Conservation (phyloP, 1,140 invertebrate genomes). For the Eueides isabella region DNA sequence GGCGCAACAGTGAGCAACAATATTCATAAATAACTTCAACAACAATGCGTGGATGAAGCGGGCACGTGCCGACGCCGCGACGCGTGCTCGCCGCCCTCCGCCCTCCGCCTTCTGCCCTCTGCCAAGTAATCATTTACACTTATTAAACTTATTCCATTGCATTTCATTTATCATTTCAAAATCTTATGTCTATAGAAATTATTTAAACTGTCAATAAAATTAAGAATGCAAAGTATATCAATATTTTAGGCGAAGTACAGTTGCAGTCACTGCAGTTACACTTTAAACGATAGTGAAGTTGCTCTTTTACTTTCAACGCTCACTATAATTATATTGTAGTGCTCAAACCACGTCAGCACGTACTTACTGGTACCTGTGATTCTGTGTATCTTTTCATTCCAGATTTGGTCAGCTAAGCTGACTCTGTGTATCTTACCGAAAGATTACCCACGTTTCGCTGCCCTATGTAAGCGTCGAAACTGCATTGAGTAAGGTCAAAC, state of each 20-base stretch:
- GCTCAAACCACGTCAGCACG: too few relatives aligned
- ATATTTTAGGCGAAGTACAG: neutral
- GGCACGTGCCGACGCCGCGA: constrained; percentile 55
- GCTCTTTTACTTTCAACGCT: too few relatives aligned
- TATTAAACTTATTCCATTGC: constrained; percentile 49
- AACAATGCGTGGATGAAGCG: constrained; percentile 53
- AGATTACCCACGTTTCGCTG: too few relatives aligned
- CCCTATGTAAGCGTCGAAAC: too few relatives aligned
- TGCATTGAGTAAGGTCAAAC: too few relatives aligned
- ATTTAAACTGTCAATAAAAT: neutral
- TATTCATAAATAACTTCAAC: constrained; percentile 74
- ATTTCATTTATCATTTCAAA: neutral
- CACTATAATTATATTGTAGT: too few relatives aligned
- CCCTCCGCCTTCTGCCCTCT: constrained; percentile 41
- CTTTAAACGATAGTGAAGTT: too few relatives aligned
- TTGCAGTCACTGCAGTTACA: neutral
- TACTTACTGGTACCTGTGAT: too few relatives aligned
- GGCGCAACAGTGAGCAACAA: constrained; percentile 63
- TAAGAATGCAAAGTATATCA: too few relatives aligned
- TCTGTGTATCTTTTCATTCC: too few relatives aligned
- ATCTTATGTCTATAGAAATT: neutral
- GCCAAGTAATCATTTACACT: constrained; percentile 68
- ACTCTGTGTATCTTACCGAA: too few relatives aligned
- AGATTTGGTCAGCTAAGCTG: too few relatives aligned
- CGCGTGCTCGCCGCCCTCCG: constrained; percentile 50